Evolutionary conservation across 2,113 vertebrate genomes (phyloP), one percentile per base, ranked within the genome.

Genomic region (Canis aureus): DNA sequence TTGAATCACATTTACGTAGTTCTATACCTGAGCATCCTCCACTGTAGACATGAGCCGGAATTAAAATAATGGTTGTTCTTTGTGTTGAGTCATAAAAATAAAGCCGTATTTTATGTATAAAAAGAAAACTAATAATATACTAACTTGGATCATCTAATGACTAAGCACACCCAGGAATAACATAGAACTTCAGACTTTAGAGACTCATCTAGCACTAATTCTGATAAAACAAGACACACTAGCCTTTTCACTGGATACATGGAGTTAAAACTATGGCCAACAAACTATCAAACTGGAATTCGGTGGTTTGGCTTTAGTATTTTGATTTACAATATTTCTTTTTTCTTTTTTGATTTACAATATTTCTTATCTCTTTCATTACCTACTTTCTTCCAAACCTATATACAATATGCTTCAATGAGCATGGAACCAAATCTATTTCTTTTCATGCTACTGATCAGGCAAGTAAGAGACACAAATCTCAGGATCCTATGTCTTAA

Each of bases 311-410:
- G 25, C 32, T 73, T 95, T 60, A 91, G 32, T 55, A 35, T 59
- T 91, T 89, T 95, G 15, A 97, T 86, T 91, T 91, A 53, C 95
- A 83, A 80, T 59, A 95, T 66, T 95, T 86, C 87, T 79, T 89
- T 78, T 23, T 23, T 71, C 19, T 93, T 79, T 91, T 91, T 89
- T 95, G 15, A 97, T 86, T 91, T 91, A 53, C 95, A 83, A 80
- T 59, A 96, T 66, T 95, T 86, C 87, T 79, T 89, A 81, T 23
- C 29, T 71, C 19, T 93, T 79, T 91, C 81, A 79, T 91, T 89
- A 85, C 35, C 67, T 87, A 69, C 43, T 93, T 62, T 88, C 73
- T 88, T 55, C 49, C n/a, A 85, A 97, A 88, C 17, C 60, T 38
- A 79, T 69, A 94, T 95, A 86, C 43, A 97, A 66, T 92, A 90